Base-by-base conservation (phyloP, 37 sponge, comb jelly and placozoan genomes). In the Hormiphora californensis region DNA sequence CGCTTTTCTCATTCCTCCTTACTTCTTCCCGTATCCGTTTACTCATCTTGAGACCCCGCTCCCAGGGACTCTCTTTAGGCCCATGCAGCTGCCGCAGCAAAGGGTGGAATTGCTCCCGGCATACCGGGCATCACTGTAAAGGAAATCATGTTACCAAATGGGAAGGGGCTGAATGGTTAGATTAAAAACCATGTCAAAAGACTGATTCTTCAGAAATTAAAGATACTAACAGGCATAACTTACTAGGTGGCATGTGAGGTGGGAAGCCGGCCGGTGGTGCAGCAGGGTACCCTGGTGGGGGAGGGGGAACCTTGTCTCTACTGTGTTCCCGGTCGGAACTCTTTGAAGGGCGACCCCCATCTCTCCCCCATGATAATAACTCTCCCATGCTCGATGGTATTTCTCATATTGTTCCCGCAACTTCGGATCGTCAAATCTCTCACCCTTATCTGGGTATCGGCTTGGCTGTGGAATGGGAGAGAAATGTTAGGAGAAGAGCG, bases 31-130 rank as follows among this genome's bases (percentile, higher is more conserved):
- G 32, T 8, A 73, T 73, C 38, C 43, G 40, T 46, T 73, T 73
- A 46, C 81, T 73, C 1, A 73, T 46, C 46, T 73, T 73, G 38
- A 73, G 81, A 1, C 81, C 81, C 5, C 81, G 81, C 35, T 73
- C 81, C 81, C 81, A 73, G 2, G 81, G 46, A 40, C 81, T 73
- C 81, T 73, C 81, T 28, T 73, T 73, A 2, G 81, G 43, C n/a
- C 38, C 81, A 1, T 1, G 81, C 43, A n/a, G 46, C 38, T 19
- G 28, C 59, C 9, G 81, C 46, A 22, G 23, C 23, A 43, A 73
- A 27, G 81, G 40, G 81, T 11, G 81, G 81, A n/a, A n/a, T n/a
- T n/a, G n/a, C n/a, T n/a, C n/a, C n/a, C 27, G 81, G 81, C 81
- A 73, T 73, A 23, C 81, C 81, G 1, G 81, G 81, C 7, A 73